These are phyloP conservation scores for Drosophila obscura DNA, from an alignment of 1,140 invertebrate genomes.

Conservation along the genomic window DNA sequence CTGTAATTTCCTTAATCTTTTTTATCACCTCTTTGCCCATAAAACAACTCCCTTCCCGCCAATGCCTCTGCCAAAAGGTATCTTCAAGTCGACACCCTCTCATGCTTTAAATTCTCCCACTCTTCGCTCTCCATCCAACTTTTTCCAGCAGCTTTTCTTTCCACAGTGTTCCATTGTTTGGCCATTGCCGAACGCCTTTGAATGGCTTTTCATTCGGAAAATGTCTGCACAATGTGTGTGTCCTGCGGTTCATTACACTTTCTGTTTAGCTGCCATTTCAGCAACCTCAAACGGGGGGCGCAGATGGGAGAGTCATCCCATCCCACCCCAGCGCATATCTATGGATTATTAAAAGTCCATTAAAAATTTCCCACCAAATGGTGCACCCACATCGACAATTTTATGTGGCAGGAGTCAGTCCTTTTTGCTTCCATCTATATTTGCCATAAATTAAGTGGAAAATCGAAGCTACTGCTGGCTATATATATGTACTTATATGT, in stretches of 20 bases:
- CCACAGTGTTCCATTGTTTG: constrained; percentile 54
- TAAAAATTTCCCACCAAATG: constrained; percentile 68
- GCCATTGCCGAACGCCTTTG: constrained; percentile 70
- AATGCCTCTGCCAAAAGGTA: too few species aligned
- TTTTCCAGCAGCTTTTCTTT: constrained; percentile 10
- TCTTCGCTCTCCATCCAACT: constrained; percentile 10
- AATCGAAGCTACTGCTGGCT: constrained; percentile 31
- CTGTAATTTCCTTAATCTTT: too few species aligned
- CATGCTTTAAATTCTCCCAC: neutral
- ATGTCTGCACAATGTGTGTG: constrained; percentile 76
- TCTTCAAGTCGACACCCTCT: neutral
- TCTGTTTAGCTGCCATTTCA: constrained; percentile 63
- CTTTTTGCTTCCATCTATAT: constrained; percentile 31
- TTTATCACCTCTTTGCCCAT: too few species aligned
- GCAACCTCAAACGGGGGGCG: neutral
- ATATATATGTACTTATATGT: too few species aligned
- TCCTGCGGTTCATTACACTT: constrained; percentile 78
- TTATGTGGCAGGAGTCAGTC: constrained; percentile 12
- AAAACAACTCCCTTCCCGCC: too few species aligned
- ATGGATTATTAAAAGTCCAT: constrained; percentile 75
- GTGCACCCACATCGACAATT: neutral
- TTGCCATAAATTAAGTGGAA: constrained; percentile 75
- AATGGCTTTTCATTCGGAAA: constrained; percentile 76
- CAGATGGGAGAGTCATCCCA: neutral
- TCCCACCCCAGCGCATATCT: constrained; percentile 7